Conservation (phyloP, 2,888 invertebrate species). For the Priocnemis perturbator region DNA sequence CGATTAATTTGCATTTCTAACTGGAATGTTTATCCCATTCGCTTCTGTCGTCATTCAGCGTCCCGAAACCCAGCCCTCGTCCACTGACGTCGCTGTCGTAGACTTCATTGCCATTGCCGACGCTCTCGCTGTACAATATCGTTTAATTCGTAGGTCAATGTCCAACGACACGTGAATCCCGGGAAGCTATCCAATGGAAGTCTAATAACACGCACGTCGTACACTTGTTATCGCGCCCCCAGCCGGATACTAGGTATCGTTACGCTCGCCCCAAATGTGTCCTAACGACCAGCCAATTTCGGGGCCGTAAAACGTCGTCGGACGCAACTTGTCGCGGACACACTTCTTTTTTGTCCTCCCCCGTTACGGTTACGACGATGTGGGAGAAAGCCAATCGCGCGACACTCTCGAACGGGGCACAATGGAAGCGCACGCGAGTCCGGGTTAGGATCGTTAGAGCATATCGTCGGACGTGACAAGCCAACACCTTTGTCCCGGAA, state of each 20-base stretch:
- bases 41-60: not conserved
- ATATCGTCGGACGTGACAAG: slow-evolving; percentile 15
- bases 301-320: not conserved
- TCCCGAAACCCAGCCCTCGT: not conserved
- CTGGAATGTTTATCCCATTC: slow-evolving; percentile 33
- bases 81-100: too few species aligned
- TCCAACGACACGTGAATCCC: too few species aligned
- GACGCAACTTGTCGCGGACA: slow-evolving; percentile 2
- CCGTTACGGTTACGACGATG: not conserved
- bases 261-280: slow-evolving; percentile 1
- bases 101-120: too few species aligned
- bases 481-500: slow-evolving; percentile 1
- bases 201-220: too few species aligned
- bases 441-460: slow-evolving; percentile 30
- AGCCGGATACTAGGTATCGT: too few species aligned
- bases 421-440: slow-evolving; percentile 8
- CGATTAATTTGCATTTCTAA: slow-evolving; percentile 62
- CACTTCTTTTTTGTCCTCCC: too few species aligned
- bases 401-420: slow-evolving; percentile 2
- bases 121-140: too few species aligned
- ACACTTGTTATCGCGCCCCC: too few species aligned
- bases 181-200: too few species aligned
- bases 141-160: too few species aligned
- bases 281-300: slow-evolving; percentile 28
- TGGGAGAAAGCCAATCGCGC: not conserved